A percentile compares a stretch with the other conserved stretches of the same genome.
Evolutionary conservation across 2,113 vertebrate genomes (phyloP).

Genomic region (Columba livia): DNA sequence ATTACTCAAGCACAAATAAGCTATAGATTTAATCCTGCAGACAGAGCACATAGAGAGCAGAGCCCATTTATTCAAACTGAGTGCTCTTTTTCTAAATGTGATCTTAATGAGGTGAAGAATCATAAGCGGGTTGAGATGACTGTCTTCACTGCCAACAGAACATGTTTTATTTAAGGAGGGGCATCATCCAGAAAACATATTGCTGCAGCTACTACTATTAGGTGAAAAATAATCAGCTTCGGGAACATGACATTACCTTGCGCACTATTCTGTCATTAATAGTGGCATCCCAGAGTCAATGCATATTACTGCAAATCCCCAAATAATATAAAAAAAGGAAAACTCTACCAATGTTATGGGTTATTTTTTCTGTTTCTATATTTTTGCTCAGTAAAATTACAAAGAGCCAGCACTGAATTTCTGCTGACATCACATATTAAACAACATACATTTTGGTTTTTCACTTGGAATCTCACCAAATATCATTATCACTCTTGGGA

Average conservation of each 20-base stretch:
- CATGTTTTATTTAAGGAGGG: background rate
- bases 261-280: background rate
- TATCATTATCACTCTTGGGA: conserved; percentile 22
- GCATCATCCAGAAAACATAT: background rate
- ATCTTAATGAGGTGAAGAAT: conserved; percentile 58
- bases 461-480: conserved; percentile 43
- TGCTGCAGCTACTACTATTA: background rate
- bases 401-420: conserved; percentile 22
- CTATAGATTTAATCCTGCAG: conserved; percentile 15
- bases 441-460: conserved; percentile 35
- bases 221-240: background rate
- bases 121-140: background rate
- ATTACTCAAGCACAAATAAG: conserved; percentile 22
- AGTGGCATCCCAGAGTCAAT: fast-evolving
- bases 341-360: background rate
- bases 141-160: conserved; percentile 20
- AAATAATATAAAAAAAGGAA: background rate
- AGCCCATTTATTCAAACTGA: conserved; percentile 21
- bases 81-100: conserved; percentile 38
- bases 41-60: background rate
- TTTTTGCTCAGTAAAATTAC: conserved; percentile 33
- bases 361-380: background rate
- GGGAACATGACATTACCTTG: background rate
- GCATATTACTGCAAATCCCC: background rate
- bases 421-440: conserved; percentile 42